Base-by-base conservation (phyloP, 2,888 invertebrate genomes). In the Synanthedon tipuliformis region DNA sequence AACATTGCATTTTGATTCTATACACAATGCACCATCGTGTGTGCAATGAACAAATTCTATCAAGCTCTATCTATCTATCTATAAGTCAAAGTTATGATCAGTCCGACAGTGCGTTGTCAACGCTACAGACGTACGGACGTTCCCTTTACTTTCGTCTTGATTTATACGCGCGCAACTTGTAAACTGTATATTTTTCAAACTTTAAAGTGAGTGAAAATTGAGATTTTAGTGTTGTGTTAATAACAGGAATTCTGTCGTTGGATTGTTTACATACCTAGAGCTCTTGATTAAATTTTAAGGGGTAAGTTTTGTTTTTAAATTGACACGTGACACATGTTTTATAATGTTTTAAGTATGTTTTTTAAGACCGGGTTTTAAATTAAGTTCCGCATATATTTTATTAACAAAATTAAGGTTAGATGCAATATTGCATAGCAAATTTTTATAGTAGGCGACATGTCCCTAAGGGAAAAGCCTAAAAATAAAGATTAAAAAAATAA, bases 31-130 rank as follows among this genome's bases (percentile, higher is more conserved):
- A 45, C 45, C 15, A 34, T 23, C 23, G 23, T 23, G 23, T 23
- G 41, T 41, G 41, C n/a, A 41, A n/a, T 5, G 41, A 41, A 41
- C 13, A 45, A 12, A 34, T 34, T 7, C 8, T 8, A 34, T 34
- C 34, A 34, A 34, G 34, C 34, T 8, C 4, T 23, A 8, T 34
- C 8, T 10, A 10, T 10, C 10, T 8, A 34, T 8, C 34, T 34
- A 23, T 34, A 34, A 34, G 34, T 8, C 10, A 34, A 27, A 34
- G 34, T 34, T 34, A 34, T 34, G 34, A 34, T 34, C 34, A 34
- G 34, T 34, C 8, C 34, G 34, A n/a, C 45, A 75, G 75, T 75
- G 54, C 62, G 64, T 67, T 69, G 69, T 66, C 65, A 73, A 65
- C 68, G 57, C 54, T 61, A 59, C 68, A 61, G 60, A 61, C 56